phyloP scores from a whole-genome alignment of 2,888 invertebrate genomes.

The Antheraea yamamai region DNA sequence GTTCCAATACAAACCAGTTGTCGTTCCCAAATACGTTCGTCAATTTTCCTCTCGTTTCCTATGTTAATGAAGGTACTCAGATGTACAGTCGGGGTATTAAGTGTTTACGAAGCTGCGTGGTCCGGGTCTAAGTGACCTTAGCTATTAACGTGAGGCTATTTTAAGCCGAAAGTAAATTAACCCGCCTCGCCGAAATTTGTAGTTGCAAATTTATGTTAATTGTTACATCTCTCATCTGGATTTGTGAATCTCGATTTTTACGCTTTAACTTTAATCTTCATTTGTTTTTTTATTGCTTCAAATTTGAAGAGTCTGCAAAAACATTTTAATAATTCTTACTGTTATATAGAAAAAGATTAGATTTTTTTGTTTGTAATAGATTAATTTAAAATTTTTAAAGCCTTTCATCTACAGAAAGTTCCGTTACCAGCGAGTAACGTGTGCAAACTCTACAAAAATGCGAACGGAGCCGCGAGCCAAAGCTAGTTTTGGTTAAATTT shows the following conservation, averaged over 20 bases:
- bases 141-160: conserved; percentile 1
- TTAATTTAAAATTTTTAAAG: too few species aligned
- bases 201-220: background rate
- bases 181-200: background rate
- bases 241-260: background rate
- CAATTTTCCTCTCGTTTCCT: background rate
- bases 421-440: too few species aligned
- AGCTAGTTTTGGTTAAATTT: too few species aligned
- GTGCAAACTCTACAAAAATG: too few species aligned
- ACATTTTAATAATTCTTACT: background rate
- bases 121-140: background rate
- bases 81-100: background rate
- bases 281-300: background rate
- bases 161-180: background rate
- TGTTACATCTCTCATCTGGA: background rate
- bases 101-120: background rate
- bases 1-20: background rate
- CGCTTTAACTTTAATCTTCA: background rate
- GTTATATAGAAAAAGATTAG: too few species aligned
- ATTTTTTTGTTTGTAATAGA: too few species aligned
- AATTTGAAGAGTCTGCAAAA: background rate
- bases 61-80: background rate
- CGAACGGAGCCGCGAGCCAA: too few species aligned
- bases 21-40: background rate
- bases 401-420: too few species aligned